Evolutionary conservation across 1,140 invertebrate species (phyloP).

Genomic region (Zelostemma sp.): DNA sequence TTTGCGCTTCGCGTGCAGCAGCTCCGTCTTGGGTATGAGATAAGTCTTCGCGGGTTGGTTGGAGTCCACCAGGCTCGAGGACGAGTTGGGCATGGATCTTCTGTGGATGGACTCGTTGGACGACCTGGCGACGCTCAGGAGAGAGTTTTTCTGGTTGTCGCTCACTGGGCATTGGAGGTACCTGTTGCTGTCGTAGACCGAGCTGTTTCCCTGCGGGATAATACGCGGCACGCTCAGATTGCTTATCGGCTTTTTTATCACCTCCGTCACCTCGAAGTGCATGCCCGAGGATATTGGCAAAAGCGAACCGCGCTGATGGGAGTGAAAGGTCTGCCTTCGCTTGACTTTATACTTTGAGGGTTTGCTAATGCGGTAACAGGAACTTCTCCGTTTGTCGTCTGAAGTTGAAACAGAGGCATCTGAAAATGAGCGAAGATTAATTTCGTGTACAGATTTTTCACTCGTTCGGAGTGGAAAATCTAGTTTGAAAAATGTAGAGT

Average conservation of each 20-base stretch:
- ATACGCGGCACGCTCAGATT: conserved; percentile 65
- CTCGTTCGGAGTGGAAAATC: not conserved
- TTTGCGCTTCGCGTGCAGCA: conserved; percentile 32
- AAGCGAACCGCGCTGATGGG: conserved; percentile 56
- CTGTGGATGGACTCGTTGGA: conserved; percentile 42
- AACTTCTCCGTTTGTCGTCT: conserved; percentile 53
- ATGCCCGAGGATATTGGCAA: conserved; percentile 55
- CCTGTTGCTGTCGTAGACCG: conserved; percentile 29
- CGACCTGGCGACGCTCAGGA: conserved; percentile 47
- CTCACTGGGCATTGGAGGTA: conserved; percentile 27
- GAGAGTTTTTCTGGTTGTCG: conserved; percentile 47
- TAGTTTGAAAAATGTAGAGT: no score
- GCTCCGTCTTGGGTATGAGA: conserved; percentile 36
- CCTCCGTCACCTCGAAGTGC: conserved; percentile 64
- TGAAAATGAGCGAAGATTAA: conserved; percentile 15
- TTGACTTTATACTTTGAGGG: conserved; percentile 63
- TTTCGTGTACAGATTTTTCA: conserved; percentile 4
- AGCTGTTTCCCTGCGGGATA: conserved; percentile 51
- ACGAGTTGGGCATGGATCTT: conserved; percentile 56
- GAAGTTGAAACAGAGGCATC: conserved; percentile 55
- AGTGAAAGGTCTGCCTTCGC: conserved; percentile 66
- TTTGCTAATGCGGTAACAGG: conserved; percentile 51
- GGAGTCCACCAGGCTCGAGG: conserved; percentile 34
- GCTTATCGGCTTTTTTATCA: conserved; percentile 62
- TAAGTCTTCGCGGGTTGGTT: conserved; percentile 26